These are phyloP conservation scores for Alethe diademata DNA, from an alignment of 2,113 vertebrate species.

Conservation along the genomic window DNA sequence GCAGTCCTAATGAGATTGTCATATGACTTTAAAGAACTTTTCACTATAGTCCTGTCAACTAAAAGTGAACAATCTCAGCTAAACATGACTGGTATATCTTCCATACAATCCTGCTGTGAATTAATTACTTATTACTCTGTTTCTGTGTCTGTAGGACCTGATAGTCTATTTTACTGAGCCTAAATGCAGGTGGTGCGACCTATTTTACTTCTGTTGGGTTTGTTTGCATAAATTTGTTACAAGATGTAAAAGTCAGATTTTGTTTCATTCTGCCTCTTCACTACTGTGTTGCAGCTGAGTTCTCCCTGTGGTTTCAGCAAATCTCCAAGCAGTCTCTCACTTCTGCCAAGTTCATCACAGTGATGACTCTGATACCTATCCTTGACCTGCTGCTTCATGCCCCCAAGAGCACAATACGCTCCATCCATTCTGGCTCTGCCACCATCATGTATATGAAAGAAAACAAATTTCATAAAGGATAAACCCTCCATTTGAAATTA, in stretches of 20 bases:
- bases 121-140: neutral
- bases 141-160: neutral
- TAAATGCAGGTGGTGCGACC: neutral
- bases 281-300: neutral
- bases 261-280: neutral
- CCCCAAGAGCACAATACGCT: fast-evolving
- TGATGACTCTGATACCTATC: neutral
- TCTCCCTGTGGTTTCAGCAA: neutral
- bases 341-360: neutral
- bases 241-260: neutral
- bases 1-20: neutral
- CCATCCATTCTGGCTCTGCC: neutral
- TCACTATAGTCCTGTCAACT: neutral
- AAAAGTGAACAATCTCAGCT: neutral
- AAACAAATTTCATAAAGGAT: neutral
- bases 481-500: neutral
- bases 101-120: neutral
- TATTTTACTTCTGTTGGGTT: neutral
- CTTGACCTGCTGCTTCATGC: neutral
- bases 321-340: neutral
- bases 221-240: neutral
- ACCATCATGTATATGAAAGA: neutral
- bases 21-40: neutral
- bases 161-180: neutral
- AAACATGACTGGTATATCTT: neutral